Evolutionary conservation across 2,888 invertebrate species (phyloP).

Genomic region (Sturmia bella): DNA sequence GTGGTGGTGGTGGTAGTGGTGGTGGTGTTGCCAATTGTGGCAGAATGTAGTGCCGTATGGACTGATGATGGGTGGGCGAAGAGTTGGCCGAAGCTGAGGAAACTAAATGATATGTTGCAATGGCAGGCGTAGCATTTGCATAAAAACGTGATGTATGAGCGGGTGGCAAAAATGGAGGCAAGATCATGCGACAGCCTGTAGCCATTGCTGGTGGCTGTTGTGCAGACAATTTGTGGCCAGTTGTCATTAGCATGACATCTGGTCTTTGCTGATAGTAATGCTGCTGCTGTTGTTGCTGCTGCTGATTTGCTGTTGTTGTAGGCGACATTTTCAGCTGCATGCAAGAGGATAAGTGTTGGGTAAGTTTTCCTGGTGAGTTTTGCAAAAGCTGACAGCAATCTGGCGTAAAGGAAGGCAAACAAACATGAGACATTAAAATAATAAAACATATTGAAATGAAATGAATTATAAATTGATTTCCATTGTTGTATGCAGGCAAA

Average conservation of each 20-base stretch:
- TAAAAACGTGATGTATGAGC: slow-evolving; percentile 58
- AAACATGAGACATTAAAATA: slow-evolving; percentile 31
- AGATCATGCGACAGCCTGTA: slow-evolving; percentile 58
- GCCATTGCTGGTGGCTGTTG: slow-evolving; percentile 52
- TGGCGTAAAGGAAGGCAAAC: slow-evolving; percentile 72
- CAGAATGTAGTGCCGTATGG: slow-evolving; percentile 67
- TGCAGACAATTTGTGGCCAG: slow-evolving; percentile 66
- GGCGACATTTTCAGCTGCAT: slow-evolving; percentile 74
- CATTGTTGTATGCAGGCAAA: slow-evolving; percentile 63
- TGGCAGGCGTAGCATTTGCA: slow-evolving; percentile 69
- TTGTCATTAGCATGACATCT: slow-evolving; percentile 70
- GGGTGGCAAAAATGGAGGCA: slow-evolving; percentile 25
- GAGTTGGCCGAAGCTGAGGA: slow-evolving; percentile 69
- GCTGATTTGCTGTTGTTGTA: slow-evolving; percentile 71
- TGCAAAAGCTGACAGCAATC: slow-evolving; percentile 81
- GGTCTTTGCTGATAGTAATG: slow-evolving; percentile 69
- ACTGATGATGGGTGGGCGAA: slow-evolving; percentile 70
- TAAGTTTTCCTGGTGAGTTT: slow-evolving; percentile 78
- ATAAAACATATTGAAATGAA: slow-evolving; percentile 34
- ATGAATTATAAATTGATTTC: slow-evolving; percentile 63
- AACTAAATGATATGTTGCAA: slow-evolving; percentile 70
- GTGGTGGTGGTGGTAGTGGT: slow-evolving; percentile 66
- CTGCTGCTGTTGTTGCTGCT: slow-evolving; percentile 71
- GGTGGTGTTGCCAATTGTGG: slow-evolving; percentile 67
- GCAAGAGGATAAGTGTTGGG: slow-evolving; percentile 74